Base-by-base conservation (phyloP, 2,113 vertebrate genomes). In the Callipepla californica region DNA sequence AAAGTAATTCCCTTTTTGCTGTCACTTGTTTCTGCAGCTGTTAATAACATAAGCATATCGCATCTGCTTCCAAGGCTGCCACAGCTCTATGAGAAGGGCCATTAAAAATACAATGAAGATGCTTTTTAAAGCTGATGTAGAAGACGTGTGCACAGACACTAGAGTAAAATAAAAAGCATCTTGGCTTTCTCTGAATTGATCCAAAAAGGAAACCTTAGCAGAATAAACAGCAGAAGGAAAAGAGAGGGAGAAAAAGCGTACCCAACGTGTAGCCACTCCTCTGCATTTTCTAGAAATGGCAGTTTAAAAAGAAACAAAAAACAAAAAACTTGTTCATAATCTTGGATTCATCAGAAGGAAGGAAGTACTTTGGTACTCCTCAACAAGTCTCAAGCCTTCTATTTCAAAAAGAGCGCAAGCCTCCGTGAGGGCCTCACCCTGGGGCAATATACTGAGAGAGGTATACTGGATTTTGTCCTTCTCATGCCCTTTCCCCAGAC, bases 41-140 rank as follows among this genome's bases (percentile, higher is more conserved):
- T 61, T 93, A 81, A 79, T 80, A 93, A 90, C 26, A 0, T 76
- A 36, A 76, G 80, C 4, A 0, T 55, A 48, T 87, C 32, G 63
- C 58, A 73, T 87, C 70, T 90, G 77, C 80, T 82, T 76, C 65
- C 63, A 74, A 82, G 80, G 40, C 58, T 84, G 70, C 53, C 78
- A 74, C 38, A 58, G 62, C 77, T 86, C 74, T 79, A 44, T 73
- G 80, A 82, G 67, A 93, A 79, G 21, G 87, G 50, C 62, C 32
- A 65, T 76, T 81, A 87, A 89, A 76, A 38, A 79, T 18, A 87
- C 83, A 83, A 44, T 25, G 26, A 57, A 50, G 1, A 5, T 16
- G 62, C 34, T 72, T 82, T 50, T 76, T 84, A 72, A 94, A 93
- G 51, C 50, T 50, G 68, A 45, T 53, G 16, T 48, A 50, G 78